Evolutionary conservation across 2,888 invertebrate species (phyloP).

Genomic region (Heliconius ismenius): DNA sequence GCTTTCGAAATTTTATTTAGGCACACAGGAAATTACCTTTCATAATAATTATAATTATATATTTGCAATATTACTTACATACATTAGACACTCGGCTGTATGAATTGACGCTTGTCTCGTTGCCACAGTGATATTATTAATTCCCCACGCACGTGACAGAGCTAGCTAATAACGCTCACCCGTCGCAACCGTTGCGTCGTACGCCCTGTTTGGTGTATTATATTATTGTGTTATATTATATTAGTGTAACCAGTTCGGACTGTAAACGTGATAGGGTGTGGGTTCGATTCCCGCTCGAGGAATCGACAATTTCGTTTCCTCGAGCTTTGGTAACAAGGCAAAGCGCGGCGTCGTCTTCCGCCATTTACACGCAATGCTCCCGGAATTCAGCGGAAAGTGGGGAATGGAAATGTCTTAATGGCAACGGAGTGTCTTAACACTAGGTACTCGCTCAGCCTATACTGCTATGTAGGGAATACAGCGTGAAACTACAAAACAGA

Average conservation of each 20-base stretch:
- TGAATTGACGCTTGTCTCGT: constrained; percentile 16
- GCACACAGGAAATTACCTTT: not conserved
- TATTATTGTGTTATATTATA: constrained; percentile 17
- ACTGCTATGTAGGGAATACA: too few species aligned
- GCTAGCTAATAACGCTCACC: constrained; percentile 40
- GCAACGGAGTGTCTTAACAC: too few species aligned
- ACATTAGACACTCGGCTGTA: constrained; percentile 5
- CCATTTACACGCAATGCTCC: too few species aligned
- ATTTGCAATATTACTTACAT: constrained; percentile 1
- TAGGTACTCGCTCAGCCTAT: too few species aligned
- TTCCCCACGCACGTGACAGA: constrained; percentile 32
- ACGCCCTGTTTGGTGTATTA: constrained; percentile 38
- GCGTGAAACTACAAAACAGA: too few species aligned
- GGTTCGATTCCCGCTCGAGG: too few species aligned
- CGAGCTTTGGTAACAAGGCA: too few species aligned
- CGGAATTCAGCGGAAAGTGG: too few species aligned
- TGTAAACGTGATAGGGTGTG: too few species aligned
- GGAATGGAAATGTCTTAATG: too few species aligned
- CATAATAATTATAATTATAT: not conserved
- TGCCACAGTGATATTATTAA: constrained; percentile 26
- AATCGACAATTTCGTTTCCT: too few species aligned
- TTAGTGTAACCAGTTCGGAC: not conserved
- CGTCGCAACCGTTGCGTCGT: constrained; percentile 36
- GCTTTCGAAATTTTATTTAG: not conserved
- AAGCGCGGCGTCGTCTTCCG: too few species aligned